Base-by-base conservation (phyloP, 2,888 invertebrate genomes). In the Selenia dentaria region DNA sequence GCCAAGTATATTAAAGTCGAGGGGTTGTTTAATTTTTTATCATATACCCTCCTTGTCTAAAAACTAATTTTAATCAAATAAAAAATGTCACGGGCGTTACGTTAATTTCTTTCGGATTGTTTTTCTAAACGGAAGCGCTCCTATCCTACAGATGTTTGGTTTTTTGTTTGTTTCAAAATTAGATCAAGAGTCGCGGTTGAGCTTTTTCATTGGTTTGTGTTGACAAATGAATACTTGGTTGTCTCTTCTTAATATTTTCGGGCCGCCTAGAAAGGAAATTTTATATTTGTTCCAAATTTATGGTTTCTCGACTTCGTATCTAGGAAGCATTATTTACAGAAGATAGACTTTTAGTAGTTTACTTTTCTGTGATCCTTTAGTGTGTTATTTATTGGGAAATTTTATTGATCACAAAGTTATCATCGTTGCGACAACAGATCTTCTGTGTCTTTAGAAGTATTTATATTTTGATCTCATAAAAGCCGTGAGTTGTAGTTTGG, bases 231-330 rank as follows among this genome's bases (percentile, higher is more conserved):
- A 52, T 58, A 54, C 62, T 54, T 54, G 52, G 45, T 44, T 54
- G 57, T 64, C 64, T 61, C 59, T n/a, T 67, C 62, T 58, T 67
- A 70, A 74, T 77, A 78, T 76, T 75, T 70, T 59, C 52, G 49
- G 44, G 45, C 46, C 40, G 47, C 50, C 47, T 41, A 64, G 36
- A 45, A 67, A 74, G 72, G 72, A 73, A 75, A 74, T 78, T 75
- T 74, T 76, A 80, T 81, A 69, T 35, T 6, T 60, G 59, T 44
- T 41, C 42, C 61, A 57, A 67, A 78, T 82, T 77, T 76, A 79
- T 73, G 52, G 54, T 54, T 51, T 57, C 41, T 49, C 58, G 50
- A 51, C 36, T 9, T 16, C 54, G 55, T 50, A 56, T 43, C 56
- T 72, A 74, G 79, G 79, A 80, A 76, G 58, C 67, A 62, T 67